Conservation (phyloP, 2,888 invertebrate genomes). For the Eudemis profundana region DNA sequence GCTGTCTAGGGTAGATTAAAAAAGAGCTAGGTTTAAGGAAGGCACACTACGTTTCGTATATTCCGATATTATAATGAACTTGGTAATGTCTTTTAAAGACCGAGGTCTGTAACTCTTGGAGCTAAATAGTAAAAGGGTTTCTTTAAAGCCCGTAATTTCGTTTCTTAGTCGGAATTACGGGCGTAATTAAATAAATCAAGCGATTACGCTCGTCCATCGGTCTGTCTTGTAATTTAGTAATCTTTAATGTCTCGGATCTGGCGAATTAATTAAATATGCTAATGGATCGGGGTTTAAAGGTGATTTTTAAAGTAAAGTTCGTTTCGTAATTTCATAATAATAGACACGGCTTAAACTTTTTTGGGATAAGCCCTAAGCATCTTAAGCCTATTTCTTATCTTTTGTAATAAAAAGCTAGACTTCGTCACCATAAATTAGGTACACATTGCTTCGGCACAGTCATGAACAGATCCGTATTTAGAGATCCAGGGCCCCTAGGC, state of each 20-base stretch:
- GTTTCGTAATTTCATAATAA: background rate
- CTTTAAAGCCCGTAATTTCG: conserved; percentile 56
- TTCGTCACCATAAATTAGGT: too few species aligned
- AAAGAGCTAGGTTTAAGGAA: too few species aligned
- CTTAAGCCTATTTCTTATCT: too few species aligned
- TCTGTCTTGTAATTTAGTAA: conserved; percentile 39
- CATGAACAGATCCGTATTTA: too few species aligned
- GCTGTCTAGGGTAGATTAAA: too few species aligned
- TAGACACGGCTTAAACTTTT: background rate
- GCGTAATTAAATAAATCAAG: conserved; percentile 69
- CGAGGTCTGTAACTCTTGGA: background rate
- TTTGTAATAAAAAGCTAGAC: too few species aligned
- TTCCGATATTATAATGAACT: conserved; percentile 2
- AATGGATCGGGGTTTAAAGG: conserved; percentile 19
- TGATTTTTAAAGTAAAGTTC: conserved; percentile 12
- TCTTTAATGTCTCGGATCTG: conserved; percentile 37
- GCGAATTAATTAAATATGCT: conserved; percentile 35
- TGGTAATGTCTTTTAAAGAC: conserved; percentile 6
- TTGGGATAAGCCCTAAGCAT: too few species aligned
- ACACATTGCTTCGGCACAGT: too few species aligned
- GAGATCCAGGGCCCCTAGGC: too few species aligned
- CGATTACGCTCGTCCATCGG: conserved; percentile 57
- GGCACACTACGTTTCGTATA: background rate
- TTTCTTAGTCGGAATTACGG: conserved; percentile 61
- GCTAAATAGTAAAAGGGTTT: conserved; percentile 45